Conservation (phyloP, 1,140 invertebrate genomes). For the Apocrypta bakeri region DNA sequence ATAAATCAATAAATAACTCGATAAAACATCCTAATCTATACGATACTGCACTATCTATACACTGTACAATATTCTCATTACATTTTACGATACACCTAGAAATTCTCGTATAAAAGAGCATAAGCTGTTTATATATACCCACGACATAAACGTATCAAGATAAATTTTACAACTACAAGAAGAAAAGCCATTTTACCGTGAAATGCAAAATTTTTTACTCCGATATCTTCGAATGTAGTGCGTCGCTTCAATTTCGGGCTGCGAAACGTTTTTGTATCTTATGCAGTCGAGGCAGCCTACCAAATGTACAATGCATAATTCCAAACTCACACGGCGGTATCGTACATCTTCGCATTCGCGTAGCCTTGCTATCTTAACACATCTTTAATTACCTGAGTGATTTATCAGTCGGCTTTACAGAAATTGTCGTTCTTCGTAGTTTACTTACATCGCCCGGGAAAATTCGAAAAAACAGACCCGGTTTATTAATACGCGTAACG, state of each 20-base stretch:
- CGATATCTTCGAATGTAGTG: not conserved
- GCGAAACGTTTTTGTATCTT: not conserved
- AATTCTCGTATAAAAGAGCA: not conserved
- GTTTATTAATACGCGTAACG: no score
- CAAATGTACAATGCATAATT: not conserved
- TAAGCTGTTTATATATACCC: no score
- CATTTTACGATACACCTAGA: no score
- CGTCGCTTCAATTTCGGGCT: not conserved
- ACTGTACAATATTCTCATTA: no score
- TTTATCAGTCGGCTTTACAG: constrained; percentile 55
- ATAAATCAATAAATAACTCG: not conserved
- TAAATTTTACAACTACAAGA: not conserved
- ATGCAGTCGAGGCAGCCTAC: not conserved
- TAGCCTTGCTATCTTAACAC: constrained; percentile 55
- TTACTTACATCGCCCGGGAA: no score
- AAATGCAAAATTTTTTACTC: not conserved
- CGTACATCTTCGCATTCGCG: not conserved
- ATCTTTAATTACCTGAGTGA: constrained; percentile 60
- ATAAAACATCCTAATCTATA: not conserved
- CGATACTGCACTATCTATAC: no score
- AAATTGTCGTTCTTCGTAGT: constrained; percentile 54
- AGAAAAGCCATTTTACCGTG: not conserved
- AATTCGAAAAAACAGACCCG: no score
- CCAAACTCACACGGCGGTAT: not conserved
- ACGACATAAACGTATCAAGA: not conserved